Percentiles rank a stretch among this genome's conserved stretches.
These are phyloP conservation scores for Smittia aterrima DNA, from an alignment of 2,888 invertebrate species.

Conservation along the genomic window DNA sequence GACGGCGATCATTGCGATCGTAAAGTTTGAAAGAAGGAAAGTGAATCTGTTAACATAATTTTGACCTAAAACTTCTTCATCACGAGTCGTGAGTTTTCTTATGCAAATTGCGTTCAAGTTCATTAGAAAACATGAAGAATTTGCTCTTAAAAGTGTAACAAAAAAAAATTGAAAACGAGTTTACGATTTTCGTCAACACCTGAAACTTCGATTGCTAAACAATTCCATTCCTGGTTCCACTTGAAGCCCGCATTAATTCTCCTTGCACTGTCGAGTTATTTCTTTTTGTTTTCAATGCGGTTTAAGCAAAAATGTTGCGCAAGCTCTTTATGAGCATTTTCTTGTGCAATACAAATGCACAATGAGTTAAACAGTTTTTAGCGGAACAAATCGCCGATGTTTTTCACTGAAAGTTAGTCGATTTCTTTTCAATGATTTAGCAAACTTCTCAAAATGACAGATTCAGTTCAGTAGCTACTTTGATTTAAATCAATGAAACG, in stretches of 20 bases:
- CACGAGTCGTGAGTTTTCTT: constrained; percentile 24
- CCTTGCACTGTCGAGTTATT: background rate
- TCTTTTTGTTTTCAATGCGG: constrained; percentile 2
- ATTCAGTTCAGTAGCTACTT: too few species aligned
- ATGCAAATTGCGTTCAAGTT: constrained; percentile 36
- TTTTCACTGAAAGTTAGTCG: too few species aligned
- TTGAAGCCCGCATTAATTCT: constrained; percentile 23
- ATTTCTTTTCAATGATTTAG: too few species aligned
- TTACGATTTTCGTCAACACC: constrained; percentile 6
- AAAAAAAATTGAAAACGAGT: too few species aligned
- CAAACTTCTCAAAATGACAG: too few species aligned
- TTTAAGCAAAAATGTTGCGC: background rate
- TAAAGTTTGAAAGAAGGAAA: background rate
- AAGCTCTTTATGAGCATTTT: background rate
- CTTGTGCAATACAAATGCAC: background rate
- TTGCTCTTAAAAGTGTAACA: constrained; percentile 21
- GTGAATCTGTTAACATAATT: constrained; percentile 23
- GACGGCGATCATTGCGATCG: constrained; percentile 1
- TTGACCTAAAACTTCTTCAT: constrained; percentile 27
- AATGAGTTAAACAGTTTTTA: background rate
- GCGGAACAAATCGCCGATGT: background rate
- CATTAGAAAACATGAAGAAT: constrained; percentile 15
- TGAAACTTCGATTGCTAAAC: constrained; percentile 30
- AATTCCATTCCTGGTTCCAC: background rate
- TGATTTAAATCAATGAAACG: too few species aligned